Conservation (phyloP, 2,797 vertebrate species). For the Chaetodon trifasciatus region DNA sequence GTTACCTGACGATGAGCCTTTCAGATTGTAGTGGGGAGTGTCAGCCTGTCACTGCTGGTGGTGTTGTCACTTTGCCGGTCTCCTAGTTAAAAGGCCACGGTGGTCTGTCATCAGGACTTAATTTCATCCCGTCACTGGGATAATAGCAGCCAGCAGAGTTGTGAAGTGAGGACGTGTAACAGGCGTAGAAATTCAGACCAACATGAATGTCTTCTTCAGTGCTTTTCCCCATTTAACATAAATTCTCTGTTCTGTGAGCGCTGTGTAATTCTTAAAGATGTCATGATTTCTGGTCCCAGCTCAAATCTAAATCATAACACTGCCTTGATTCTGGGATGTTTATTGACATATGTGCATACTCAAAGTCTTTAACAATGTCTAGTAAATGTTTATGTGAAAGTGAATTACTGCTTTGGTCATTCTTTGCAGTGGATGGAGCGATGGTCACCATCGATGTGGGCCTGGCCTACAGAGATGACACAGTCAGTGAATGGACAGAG, state of each 20-base stretch:
- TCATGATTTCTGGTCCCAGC: not conserved
- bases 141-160: slow-evolving; percentile 14
- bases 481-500: slow-evolving; percentile 90
- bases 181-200: not conserved
- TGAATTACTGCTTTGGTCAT: not conserved
- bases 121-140: slow-evolving; percentile 53
- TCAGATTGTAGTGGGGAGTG: slow-evolving; percentile 9
- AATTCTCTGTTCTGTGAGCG: not conserved
- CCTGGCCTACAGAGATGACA: slow-evolving; percentile 92
- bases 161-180: not conserved
- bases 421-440: slow-evolving; percentile 88
- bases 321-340: not conserved
- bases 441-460: slow-evolving; percentile 91
- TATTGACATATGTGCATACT: not conserved
- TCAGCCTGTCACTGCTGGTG: slow-evolving; percentile 21
- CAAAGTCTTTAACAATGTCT: not conserved
- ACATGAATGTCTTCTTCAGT: not conserved
- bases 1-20: not conserved
- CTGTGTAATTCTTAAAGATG: not conserved
- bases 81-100: slow-evolving; percentile 46
- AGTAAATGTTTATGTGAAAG: not conserved
- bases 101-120: slow-evolving; percentile 60
- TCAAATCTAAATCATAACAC: not conserved
- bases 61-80: slow-evolving; percentile 31
- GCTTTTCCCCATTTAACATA: not conserved